Conservation (phyloP, 2,797 vertebrate species). For the Pseudopleuronectes americanus region DNA sequence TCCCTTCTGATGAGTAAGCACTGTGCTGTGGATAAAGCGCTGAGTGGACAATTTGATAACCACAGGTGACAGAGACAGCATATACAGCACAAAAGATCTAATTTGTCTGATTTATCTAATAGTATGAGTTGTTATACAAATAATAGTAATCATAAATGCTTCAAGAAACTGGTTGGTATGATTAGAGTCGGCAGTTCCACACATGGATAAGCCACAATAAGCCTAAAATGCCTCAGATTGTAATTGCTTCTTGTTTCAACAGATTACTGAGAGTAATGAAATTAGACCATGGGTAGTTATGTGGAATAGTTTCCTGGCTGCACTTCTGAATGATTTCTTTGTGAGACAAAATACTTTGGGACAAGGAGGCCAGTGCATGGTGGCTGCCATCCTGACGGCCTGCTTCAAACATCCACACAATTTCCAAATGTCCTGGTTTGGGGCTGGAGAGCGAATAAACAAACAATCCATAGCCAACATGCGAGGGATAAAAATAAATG, state of each 20-base stretch:
- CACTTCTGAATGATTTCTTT: conserved; percentile 56
- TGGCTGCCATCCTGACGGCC: conserved; percentile 56
- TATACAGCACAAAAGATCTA: conserved; percentile 7
- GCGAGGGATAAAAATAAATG: background rate
- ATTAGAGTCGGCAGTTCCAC: conserved; percentile 22
- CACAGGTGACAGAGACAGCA: conserved; percentile 16
- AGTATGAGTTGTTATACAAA: background rate
- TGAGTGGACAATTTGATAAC: conserved; percentile 29
- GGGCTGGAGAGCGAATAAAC: conserved; percentile 56
- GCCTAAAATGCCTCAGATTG: conserved; percentile 34
- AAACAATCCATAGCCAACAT: conserved; percentile 22
- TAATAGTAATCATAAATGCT: conserved; percentile 14
- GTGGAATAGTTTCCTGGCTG: conserved; percentile 29
- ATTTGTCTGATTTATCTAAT: conserved; percentile 17
- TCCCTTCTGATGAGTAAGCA: conserved; percentile 7
- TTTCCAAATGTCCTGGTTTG: conserved; percentile 40
- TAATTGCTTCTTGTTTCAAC: conserved; percentile 30
- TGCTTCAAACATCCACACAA: conserved; percentile 54
- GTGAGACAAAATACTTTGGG: conserved; percentile 58
- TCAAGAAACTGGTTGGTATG: background rate
- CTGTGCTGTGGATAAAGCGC: conserved; percentile 14
- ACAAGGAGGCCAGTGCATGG: conserved; percentile 46
- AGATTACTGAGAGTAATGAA: conserved; percentile 40
- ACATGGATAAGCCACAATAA: conserved; percentile 25
- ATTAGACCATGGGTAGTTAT: conserved; percentile 22